Evolutionary conservation across 2,797 vertebrate species (phyloP), one percentile per base, ranked within the genome.

Genomic region (Tolypeutes matacus): DNA sequence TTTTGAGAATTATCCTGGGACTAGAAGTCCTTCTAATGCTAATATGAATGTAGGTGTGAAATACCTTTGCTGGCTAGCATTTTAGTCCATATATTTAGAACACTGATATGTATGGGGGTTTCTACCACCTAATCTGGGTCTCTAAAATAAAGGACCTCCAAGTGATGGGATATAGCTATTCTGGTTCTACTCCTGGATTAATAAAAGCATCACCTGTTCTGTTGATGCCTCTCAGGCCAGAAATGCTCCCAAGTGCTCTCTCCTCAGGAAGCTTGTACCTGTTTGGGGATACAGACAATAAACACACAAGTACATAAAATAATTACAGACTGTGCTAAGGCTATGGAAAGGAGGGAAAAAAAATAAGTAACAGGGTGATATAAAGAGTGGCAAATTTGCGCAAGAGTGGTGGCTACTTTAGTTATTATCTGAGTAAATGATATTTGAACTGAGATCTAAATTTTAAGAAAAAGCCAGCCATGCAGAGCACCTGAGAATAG

Each of bases 381-480:
- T 34, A 56, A 49, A n/a, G 67, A 75, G 29, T 65, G 11, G 14
- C 20, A 81, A 81, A 3, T 2, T 78, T 90, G 25, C 17, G 21
- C 23, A 49, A 49, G 5, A 73, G 70, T 78, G 12, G 20, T 60
- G 14, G 21, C 20, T 70, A 39, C 64, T 67, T 81, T 25, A 72
- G 4, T 18, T 51, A 42, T 17, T 76, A 89, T 84, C 53, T 80
- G 49, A 60, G 3, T 42, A 78, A 75, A 21, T 89, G 18, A 85
- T 31, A 39, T 93, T 69, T 89, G 81, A 91, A 20, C 67, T 93
- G 27, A 78, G 80, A 86, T 65, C 39, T 51, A 58, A 89, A 82
- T n/a, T 88, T 81, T 94, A 67, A 76, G 31, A n/a, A 83, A 60
- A 85, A 88, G 4, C 62, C 51, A 89, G 4, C 36, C 42, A 18